Percentiles rank a stretch among this genome's conserved stretches.
Evolutionary conservation across 2,797 vertebrate genomes (phyloP).

Genomic region (Remorina albescens): DNA sequence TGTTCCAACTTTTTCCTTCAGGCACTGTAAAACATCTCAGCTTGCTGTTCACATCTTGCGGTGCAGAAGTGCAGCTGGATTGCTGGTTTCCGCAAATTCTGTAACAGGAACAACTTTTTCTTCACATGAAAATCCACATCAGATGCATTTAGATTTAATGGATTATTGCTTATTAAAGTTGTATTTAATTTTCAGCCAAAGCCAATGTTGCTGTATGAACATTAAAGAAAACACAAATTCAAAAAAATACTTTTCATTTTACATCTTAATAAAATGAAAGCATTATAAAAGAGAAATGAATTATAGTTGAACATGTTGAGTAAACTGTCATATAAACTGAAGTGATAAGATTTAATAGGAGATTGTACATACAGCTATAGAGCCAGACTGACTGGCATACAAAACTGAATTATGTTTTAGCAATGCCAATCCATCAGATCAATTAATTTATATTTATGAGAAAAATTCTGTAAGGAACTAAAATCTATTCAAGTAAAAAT

Average conservation of each 20-base stretch:
- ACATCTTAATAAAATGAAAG: background rate
- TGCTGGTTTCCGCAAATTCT: background rate
- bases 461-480: background rate
- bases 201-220: background rate
- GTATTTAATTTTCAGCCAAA: background rate
- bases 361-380: background rate
- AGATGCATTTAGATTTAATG: constrained; percentile 3
- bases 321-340: background rate
- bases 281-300: background rate
- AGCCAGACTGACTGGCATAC: background rate
- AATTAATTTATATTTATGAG: background rate
- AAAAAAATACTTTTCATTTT: background rate
- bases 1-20: background rate
- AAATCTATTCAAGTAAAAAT: background rate
- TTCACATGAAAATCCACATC: background rate
- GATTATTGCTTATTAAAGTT: background rate
- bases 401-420: background rate
- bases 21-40: too few species aligned
- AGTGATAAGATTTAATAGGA: background rate
- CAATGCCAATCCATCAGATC: background rate
- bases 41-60: background rate
- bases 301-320: background rate
- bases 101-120: too few species aligned
- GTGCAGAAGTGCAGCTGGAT: background rate
- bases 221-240: background rate